Evolutionary conservation across 2,888 invertebrate genomes (phyloP).

Genomic region (Oxycera nigricornis): DNA sequence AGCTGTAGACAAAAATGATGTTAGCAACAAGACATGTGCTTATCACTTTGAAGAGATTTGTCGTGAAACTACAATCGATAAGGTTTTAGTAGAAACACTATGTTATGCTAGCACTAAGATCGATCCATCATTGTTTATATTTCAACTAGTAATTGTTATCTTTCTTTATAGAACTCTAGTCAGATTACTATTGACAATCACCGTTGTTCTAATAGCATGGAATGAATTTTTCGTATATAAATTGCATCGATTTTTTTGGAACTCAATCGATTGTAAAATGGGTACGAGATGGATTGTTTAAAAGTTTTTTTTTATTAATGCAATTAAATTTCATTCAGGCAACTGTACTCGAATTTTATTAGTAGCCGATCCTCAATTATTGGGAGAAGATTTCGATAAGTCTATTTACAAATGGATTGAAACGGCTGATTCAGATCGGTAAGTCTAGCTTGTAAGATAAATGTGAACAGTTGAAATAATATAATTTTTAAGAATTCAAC

Average conservation of each 20-base stretch:
- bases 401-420: constrained; percentile 73
- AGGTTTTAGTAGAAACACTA: no score
- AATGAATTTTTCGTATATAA: constrained; percentile 59
- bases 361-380: constrained; percentile 91
- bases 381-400: constrained; percentile 80
- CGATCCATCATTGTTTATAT: no score
- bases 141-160: no score
- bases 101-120: no score
- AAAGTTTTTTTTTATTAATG: background rate
- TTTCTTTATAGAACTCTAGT: constrained; percentile 12
- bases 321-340: constrained; percentile 49
- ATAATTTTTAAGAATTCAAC: background rate
- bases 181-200: constrained; percentile 51
- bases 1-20: no score
- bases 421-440: constrained; percentile 91
- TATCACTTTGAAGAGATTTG: no score
- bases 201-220: constrained; percentile 56
- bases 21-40: no score
- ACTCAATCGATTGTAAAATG: constrained; percentile 56
- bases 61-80: no score
- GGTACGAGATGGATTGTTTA: constrained; percentile 53
- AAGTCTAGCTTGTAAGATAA: constrained; percentile 49
- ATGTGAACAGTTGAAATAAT: background rate
- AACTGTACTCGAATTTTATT: constrained; percentile 72
- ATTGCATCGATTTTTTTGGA: constrained; percentile 57